Evolutionary conservation across 1,140 invertebrate species (phyloP), one percentile per base, ranked within the genome.

Genomic region (Diuraphis noxia): DNA sequence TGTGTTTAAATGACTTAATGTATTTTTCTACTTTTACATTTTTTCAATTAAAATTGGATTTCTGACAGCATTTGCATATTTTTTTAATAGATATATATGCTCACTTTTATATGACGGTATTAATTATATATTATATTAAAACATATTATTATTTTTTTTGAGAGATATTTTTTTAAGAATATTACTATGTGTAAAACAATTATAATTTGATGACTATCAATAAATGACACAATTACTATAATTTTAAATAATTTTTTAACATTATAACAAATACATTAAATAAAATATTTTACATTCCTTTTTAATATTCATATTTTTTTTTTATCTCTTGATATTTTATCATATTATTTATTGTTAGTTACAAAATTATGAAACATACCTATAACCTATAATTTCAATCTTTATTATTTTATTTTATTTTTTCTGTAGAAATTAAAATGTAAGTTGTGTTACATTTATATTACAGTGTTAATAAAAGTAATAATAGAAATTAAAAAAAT

Each of bases 11-110:
- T 79, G 77, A 89, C 63, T 89, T 90, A 77, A 90, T 23, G n/a
- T 90, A 90, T 90, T 90, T 90, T 90, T 90, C 63, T 90, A 90
- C 63, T 77, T 90, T 90, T 90, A 90, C 88, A 90, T 90, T 79
- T 90, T 77, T 90, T 79, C 88, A 79, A 8, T 41, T 19, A 36
- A 21, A 36, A 79, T 34, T 34, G n/a, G 88, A 46, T 1, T 63
- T 63, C 8, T 43, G n/a, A 25, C 5, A 25, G 46, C 1, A 90
- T 38, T 89, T 77, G 30, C 38, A 79, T 79, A 46, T 46, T 46
- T 90, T 77, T 63, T 90, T 36, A 36, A 79, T 88, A 8, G n/a
- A 30, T 40, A 30, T 40, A 87, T 63, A 63, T 7, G 49, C 49
- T 88, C 86, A 88, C n/a, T 88, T 88, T 88, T 63, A 30, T 88